Conservation (phyloP, 2,888 invertebrate species). For the Myopa testacea region DNA sequence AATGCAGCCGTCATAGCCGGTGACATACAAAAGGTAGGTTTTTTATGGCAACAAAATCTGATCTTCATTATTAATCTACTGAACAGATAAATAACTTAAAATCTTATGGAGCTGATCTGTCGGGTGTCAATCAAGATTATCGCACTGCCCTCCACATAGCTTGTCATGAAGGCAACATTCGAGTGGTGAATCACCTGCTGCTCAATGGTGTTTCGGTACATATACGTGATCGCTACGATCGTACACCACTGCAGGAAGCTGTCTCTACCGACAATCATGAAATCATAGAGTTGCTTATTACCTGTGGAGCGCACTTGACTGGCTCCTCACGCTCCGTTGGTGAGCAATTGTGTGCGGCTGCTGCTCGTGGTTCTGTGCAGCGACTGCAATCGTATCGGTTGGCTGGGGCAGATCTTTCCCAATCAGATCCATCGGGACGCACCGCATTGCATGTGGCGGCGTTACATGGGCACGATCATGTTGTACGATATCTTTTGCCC, state of each 20-base stretch:
- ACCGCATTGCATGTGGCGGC: conserved; percentile 79
- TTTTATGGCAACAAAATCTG: too few relatives aligned
- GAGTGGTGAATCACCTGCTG: conserved; percentile 79
- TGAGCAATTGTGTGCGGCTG: conserved; percentile 77
- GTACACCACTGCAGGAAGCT: conserved; percentile 79
- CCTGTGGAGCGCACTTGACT: conserved; percentile 82
- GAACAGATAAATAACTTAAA: conserved; percentile 62
- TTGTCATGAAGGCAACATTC: conserved; percentile 76
- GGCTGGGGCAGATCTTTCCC: conserved; percentile 78
- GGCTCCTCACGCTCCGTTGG: conserved; percentile 73
- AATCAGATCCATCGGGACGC: conserved; percentile 74
- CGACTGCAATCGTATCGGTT: conserved; percentile 73
- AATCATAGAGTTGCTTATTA: conserved; percentile 75
- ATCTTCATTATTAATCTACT: neutral
- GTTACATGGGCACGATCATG: conserved; percentile 70
- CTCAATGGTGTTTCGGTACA: conserved; percentile 87
- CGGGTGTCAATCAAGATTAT: conserved; percentile 78
- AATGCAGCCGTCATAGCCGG: conserved; percentile 74
- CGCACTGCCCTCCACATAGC: conserved; percentile 87
- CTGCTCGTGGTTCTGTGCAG: conserved; percentile 72
- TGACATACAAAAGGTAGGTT: conserved; percentile 70
- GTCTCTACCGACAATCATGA: conserved; percentile 74
- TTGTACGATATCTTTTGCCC: conserved; percentile 71
- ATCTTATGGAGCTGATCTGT: conserved; percentile 79
- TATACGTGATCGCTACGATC: conserved; percentile 77